Base-by-base conservation (phyloP, 2,888 invertebrate genomes). In the Mycogona germanica region DNA sequence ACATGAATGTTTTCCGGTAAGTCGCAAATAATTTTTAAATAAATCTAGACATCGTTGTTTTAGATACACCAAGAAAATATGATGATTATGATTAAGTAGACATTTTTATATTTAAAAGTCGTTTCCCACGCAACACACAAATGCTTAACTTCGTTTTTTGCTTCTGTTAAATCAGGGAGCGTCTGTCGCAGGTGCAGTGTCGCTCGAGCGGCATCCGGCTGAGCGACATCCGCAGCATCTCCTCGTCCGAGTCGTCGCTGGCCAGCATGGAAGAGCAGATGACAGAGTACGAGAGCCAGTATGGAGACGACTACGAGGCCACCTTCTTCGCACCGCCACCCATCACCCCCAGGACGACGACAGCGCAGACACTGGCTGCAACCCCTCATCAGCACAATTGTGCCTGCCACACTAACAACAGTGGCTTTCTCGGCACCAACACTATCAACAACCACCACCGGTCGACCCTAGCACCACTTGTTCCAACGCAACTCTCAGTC, bases 1-100 rank as follows among this genome's bases (percentile, higher is more conserved):
- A 61, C 12, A 51, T 60, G 12, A 58, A 60, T 47, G 58, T 62
- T 17, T 60, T 62, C 44, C 57, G 60, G 61, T 61, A 28, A 30
- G 7, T 37, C 58, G 19, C 46, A 52, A 17, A 54, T 48, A 14
- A 47, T 52, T 25, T 25, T 40, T 57, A 25, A 55, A 57, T 46
- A 45, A 14, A 7, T 7, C 9, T 12, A 14, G 12, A 35, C 12
- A 35, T 35, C 35, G 35, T 35, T 12, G 12, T 12, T 35, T 14
- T 35, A 35, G n/a, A n/a, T n/a, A n/a, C n/a, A n/a, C n/a, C n/a
- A n/a, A n/a, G n/a, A n/a, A n/a, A n/a, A n/a, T n/a, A n/a, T n/a
- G n/a, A n/a, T n/a, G n/a, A n/a, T n/a, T n/a, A n/a, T n/a, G n/a
- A n/a, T n/a, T n/a, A n/a, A n/a, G n/a, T n/a, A n/a, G n/a, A n/a